Base-by-base conservation (phyloP, 2,888 invertebrate species). In the Drosophila buzzatii region DNA sequence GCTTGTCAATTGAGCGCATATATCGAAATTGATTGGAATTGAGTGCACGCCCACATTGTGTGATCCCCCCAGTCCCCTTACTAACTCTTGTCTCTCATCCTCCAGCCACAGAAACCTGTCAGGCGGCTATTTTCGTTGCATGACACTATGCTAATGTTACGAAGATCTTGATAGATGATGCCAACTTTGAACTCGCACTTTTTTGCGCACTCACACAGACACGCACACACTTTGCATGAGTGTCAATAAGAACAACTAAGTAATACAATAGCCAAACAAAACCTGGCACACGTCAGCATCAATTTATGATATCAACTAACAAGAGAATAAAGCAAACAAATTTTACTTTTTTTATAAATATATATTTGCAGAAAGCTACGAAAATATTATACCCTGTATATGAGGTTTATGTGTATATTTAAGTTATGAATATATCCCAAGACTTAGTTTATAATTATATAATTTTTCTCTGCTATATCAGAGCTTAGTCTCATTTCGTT, bases 251-350 rank as follows among this genome's bases (percentile, higher is more conserved):
- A 67, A 67, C 49, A 62, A 60, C 35, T 56, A 56, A 45, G 45
- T 33, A 56, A 31, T 45, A 59, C 33, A 70, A 70, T 68, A 56
- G 53, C 53, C 53, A 49, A 47, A n/a, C 49, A 58, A 57, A 55
- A 65, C 56, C 41, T 66, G 68, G 59, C 71, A 76, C 72, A 87
- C 81, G 85, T 85, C 88, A 87, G 72, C 81, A 70, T 57, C 63
- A 82, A 73, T 79, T 82, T 79, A 72, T 81, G 75, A 77, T 79
- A 77, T 87, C 81, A 87, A 79, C 75, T 72, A 73, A 68, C 37
- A 57, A 57, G 70, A 65, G 51, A 20, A 53, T 31, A 37, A 57
- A 41, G 23, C 52, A 56, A 23, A 23, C 10, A 16, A 42, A 56
- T 20, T 31, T 20, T 3, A n/a, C 9, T 12, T 39, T 18, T 18